Evolutionary conservation across 1,140 invertebrate genomes (phyloP).

Genomic region (Oryctes rhinoceros): DNA sequence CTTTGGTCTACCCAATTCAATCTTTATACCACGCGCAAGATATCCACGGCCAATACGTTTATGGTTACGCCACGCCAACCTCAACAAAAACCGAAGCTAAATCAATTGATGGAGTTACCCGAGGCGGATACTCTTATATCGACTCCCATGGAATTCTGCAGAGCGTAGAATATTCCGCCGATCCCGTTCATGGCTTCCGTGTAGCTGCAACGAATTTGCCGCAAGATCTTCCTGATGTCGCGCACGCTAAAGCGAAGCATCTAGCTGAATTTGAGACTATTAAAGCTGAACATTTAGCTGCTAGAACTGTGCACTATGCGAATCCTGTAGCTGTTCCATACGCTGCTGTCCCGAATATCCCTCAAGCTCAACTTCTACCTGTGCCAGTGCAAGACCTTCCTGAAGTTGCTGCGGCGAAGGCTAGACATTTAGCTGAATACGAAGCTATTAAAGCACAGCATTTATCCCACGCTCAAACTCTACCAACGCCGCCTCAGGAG

Average conservation of each 20-base stretch:
- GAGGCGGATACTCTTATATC: conserved; percentile 74
- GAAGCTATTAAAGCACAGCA: conserved; percentile 47
- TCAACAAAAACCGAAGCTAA: conserved; percentile 72
- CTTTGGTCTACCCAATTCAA: conserved; percentile 58
- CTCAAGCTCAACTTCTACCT: conserved; percentile 39
- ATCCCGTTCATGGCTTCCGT: conserved; percentile 73
- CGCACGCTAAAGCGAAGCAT: conserved; percentile 57
- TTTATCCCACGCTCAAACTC: neutral
- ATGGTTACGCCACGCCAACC: conserved; percentile 73
- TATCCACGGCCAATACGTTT: conserved; percentile 70
- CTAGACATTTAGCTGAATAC: conserved; percentile 55
- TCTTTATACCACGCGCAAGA: conserved; percentile 70
- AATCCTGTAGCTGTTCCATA: conserved; percentile 51
- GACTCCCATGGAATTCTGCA: conserved; percentile 74
- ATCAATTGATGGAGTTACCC: conserved; percentile 71
- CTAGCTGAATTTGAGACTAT: conserved; percentile 53
- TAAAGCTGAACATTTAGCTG: conserved; percentile 51
- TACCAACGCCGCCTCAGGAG: conserved; percentile 46
- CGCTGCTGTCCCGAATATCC: conserved; percentile 44
- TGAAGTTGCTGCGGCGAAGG: conserved; percentile 54
- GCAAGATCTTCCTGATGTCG: conserved; percentile 60
- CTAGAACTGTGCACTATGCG: conserved; percentile 47
- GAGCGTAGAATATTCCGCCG: conserved; percentile 73
- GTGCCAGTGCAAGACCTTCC: conserved; percentile 56
- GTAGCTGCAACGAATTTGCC: conserved; percentile 73